phyloP scores from a whole-genome alignment of 1,140 invertebrate genomes.

The Drosophila simulans region DNA sequence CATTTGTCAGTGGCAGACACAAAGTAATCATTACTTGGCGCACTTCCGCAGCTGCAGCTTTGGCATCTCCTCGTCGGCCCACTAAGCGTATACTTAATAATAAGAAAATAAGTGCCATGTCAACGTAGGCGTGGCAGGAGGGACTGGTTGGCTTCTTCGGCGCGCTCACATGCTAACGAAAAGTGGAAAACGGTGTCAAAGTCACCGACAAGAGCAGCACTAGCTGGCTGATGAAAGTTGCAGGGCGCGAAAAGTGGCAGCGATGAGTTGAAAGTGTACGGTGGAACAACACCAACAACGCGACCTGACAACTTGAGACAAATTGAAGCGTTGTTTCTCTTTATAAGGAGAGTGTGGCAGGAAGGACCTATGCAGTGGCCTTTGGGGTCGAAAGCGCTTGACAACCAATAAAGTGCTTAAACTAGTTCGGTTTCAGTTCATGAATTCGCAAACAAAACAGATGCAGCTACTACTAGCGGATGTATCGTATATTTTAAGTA shows the following conservation, averaged over 20 bases:
- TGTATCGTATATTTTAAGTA: not conserved
- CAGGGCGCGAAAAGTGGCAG: conserved; percentile 29
- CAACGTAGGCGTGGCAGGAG: conserved; percentile 39
- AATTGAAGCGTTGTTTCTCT: conserved; percentile 72
- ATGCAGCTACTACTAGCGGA: not conserved
- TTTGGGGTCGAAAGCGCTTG: conserved; percentile 33
- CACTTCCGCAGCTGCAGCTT: conserved; percentile 32
- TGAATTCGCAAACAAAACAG: not conserved
- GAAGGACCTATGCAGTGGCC: conserved; percentile 17
- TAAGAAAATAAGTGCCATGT: conserved; percentile 81
- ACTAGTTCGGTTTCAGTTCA: conserved; percentile 18
- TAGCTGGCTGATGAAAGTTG: conserved; percentile 43
- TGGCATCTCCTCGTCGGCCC: conserved; percentile 12
- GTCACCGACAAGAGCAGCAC: conserved; percentile 56
- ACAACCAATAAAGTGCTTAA: conserved; percentile 43
- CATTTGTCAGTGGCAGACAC: conserved; percentile 80
- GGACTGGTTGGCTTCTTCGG: conserved; percentile 1
- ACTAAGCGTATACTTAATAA: conserved; percentile 82
- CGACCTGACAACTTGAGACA: conserved; percentile 72
- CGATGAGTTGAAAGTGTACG: conserved; percentile 38
- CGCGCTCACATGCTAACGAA: conserved; percentile 63
- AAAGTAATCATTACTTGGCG: conserved; percentile 80
- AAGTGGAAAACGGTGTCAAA: conserved; percentile 82
- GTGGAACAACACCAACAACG: conserved; percentile 33
- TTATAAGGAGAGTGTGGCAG: conserved; percentile 4